Evolutionary conservation across 2,888 invertebrate genomes (phyloP), one percentile per base, ranked within the genome.

Genomic region (Hecatera dysodea): DNA sequence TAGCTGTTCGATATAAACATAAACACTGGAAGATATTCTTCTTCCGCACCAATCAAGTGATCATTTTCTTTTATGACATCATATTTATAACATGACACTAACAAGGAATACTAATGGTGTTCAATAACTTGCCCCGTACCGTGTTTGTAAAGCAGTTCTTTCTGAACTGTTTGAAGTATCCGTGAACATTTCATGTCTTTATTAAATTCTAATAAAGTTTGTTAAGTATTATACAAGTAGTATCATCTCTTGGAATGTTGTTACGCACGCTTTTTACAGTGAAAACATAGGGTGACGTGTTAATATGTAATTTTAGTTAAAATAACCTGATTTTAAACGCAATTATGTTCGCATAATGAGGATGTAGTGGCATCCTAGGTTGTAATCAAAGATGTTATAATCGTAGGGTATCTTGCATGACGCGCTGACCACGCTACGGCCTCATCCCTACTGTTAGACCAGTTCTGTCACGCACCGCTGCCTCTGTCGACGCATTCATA

Each of bases 331-430:
- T 74, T 79, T 76, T 72, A 69, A 70, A 63, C 63, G 72, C 73
- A 82, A 81, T 78, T 80, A 84, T 86, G 78, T 70, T 77, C 75
- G 76, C 71, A 82, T 91, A 90, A 90, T 89, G 89, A 89, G 86
- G 87, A 85, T 84, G 86, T 86, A 82, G 86, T 81, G 72, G 76
- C 70, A 72, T 79, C 82, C 78, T 75, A 81, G 81, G 82, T 85
- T 83, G 85, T 87, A 90, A 91, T 91, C 88, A 89, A 78, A 81
- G 75, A 56, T 79, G 84, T 83, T 84, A 87, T 90, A 89, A 91
- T 89, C 81, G 83, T 75, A 82, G 84, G 83, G 84, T 86, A 87
- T 84, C 78, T 86, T 74, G 82, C 78, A 86, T 85, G 88, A 85
- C 83, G 84, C 83, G 76, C 78, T 83, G 81, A 83, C 83, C 77